Conservation (phyloP, 2,797 vertebrate species). For the Hybognathus amarus region DNA sequence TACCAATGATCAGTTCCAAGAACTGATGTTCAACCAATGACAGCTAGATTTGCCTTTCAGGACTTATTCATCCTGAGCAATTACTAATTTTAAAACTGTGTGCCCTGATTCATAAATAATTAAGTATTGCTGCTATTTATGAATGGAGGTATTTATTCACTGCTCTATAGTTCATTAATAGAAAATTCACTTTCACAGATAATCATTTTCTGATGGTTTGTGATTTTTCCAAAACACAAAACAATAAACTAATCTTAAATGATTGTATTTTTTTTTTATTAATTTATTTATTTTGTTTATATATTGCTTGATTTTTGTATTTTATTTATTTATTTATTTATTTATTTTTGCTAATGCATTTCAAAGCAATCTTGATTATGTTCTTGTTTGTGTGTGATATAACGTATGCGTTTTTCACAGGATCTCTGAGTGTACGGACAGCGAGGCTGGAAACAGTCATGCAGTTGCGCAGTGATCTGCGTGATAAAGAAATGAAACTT, state of each 20-base stretch:
- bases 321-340: not conserved
- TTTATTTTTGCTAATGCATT: not conserved
- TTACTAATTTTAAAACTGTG: not conserved
- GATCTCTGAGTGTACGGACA: slow-evolving; percentile 61
- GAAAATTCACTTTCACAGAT: not conserved
- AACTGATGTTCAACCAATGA: slow-evolving; percentile 23
- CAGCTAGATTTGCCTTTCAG: not conserved
- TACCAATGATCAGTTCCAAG: slow-evolving; percentile 3
- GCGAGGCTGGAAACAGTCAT: slow-evolving; percentile 87
- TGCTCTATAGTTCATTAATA: not conserved
- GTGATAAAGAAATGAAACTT: slow-evolving; percentile 89
- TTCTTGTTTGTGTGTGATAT: not conserved
- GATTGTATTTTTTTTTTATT: not conserved
- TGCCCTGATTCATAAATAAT: slow-evolving; percentile 24
- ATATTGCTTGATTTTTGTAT: not conserved
- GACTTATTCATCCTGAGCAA: not conserved
- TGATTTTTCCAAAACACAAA: not conserved
- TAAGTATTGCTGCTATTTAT: not conserved
- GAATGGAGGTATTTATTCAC: not conserved
- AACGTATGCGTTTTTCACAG: slow-evolving; percentile 43
- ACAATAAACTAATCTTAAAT: not conserved
- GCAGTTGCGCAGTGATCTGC: slow-evolving; percentile 86
- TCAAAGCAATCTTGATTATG: not conserved
- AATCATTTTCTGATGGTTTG: not conserved
- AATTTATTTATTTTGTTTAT: not conserved